phyloP scores from a whole-genome alignment of 2,113 vertebrate genomes.

The Hypomesus transpacificus region DNA sequence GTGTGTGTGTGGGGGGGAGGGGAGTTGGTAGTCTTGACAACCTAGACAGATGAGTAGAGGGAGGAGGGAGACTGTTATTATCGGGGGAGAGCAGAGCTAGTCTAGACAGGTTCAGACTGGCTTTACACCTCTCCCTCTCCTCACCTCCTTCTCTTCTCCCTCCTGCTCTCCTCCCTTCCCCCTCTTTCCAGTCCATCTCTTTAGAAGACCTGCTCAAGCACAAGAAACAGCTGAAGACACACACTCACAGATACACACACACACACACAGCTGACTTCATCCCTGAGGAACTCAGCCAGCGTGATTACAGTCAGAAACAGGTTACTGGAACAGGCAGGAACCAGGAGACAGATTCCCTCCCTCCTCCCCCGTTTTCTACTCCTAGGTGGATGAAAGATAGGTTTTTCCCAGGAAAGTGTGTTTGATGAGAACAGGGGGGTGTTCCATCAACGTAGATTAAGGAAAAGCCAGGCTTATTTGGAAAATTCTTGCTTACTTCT shows the following conservation, averaged over 20 bases:
- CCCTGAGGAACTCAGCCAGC: slow-evolving; percentile 33
- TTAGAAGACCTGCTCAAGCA: background rate
- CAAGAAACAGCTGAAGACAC: slow-evolving; percentile 1
- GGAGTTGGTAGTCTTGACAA: background rate
- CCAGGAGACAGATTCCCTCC: too few relatives aligned
- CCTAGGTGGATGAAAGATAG: too few relatives aligned
- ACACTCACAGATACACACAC: background rate
- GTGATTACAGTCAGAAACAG: slow-evolving; percentile 43
- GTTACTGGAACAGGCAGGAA: slow-evolving; percentile 26
- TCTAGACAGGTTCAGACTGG: slow-evolving; percentile 21
- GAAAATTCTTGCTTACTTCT: too few relatives aligned
- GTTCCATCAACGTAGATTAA: too few relatives aligned
- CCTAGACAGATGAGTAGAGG: background rate
- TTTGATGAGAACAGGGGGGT: too few relatives aligned
- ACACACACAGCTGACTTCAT: slow-evolving; percentile 54
- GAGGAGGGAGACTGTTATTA: slow-evolving; percentile 13
- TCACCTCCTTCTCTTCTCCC: too few relatives aligned
- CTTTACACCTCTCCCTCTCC: background rate
- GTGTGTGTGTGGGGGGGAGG: background rate
- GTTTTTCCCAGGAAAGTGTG: too few relatives aligned
- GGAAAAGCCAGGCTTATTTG: too few relatives aligned
- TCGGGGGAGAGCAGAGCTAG: slow-evolving; percentile 8
- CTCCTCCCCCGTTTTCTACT: too few relatives aligned
- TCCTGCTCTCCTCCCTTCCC: too few relatives aligned
- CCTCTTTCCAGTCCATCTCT: too few relatives aligned